phyloP scores from a whole-genome alignment of 2,888 invertebrate genomes.

The Amiota minor region DNA sequence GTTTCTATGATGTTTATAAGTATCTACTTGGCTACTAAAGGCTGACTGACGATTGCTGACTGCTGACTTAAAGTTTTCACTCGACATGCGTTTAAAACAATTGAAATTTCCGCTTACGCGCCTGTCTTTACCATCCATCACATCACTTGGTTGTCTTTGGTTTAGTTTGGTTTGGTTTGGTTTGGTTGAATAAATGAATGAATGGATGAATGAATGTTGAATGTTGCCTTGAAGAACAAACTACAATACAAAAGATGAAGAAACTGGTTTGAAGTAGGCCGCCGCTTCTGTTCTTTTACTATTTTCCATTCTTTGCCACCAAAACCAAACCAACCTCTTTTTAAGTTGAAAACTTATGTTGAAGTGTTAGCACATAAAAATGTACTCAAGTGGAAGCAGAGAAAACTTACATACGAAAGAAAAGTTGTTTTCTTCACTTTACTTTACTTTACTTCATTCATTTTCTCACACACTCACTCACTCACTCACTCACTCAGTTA shows the following conservation, averaged over 20 bases:
- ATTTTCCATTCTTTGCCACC: neutral
- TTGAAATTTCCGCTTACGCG: slow-evolving; percentile 12
- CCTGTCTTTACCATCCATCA: neutral
- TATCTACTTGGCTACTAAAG: neutral
- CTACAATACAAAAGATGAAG: too few relatives aligned
- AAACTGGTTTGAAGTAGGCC: neutral
- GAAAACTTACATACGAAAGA: slow-evolving; percentile 8
- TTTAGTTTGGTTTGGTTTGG: neutral
- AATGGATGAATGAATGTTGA: neutral
- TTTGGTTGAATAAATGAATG: neutral
- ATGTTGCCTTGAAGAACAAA: neutral
- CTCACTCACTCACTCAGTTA: too few relatives aligned
- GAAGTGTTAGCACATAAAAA: slow-evolving; percentile 12
- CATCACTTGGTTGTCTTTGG: too few relatives aligned
- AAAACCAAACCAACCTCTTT: too few relatives aligned
- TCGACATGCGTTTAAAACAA: slow-evolving; percentile 9
- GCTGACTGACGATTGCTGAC: neutral
- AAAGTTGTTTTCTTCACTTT: neutral
- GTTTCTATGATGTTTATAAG: too few relatives aligned
- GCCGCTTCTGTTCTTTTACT: neutral
- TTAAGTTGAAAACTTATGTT: neutral
- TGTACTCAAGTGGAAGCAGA: neutral
- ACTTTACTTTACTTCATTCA: too few relatives aligned
- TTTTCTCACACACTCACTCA: too few relatives aligned
- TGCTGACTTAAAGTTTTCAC: slow-evolving; percentile 5